Conservation (phyloP, 1,140 invertebrate species). For the Scaptomyza hsui region DNA sequence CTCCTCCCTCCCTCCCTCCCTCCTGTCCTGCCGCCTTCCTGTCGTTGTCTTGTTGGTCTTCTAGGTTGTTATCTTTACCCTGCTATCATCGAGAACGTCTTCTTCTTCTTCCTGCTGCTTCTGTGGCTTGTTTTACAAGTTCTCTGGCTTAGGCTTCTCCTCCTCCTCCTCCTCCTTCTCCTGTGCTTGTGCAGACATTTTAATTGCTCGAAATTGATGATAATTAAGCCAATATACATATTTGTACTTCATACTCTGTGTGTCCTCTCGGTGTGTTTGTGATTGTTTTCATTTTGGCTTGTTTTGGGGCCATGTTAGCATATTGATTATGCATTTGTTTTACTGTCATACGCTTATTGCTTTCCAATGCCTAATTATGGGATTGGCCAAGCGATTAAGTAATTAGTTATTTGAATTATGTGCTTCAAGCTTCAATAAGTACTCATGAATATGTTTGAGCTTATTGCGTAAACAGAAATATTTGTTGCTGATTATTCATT, state of each 20-base stretch:
- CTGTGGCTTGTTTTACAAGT: conserved; percentile 75
- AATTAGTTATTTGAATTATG: conserved; percentile 36
- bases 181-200: conserved; percentile 64
- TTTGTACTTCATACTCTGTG: conserved; percentile 49
- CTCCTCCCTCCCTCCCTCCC: too few relatives aligned
- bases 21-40: conserved; percentile 44
- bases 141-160: conserved; percentile 50
- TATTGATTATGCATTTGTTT: conserved; percentile 74
- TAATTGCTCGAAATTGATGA: conserved; percentile 80
- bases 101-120: too few relatives aligned
- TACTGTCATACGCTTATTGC: conserved; percentile 50
- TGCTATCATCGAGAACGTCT: conserved; percentile 68
- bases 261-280: conserved; percentile 19
- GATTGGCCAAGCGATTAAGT: conserved; percentile 29
- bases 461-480: too few relatives aligned
- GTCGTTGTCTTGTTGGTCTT: conserved; percentile 43
- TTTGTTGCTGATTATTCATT: too few relatives aligned
- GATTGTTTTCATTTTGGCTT: conserved; percentile 63
- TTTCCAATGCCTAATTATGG: conserved; percentile 41
- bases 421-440: not conserved
- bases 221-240: conserved; percentile 81
- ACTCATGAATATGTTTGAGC: not conserved
- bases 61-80: conserved; percentile 66
- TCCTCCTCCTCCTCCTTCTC: not conserved
- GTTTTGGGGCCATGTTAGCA: conserved; percentile 43